Evolutionary conservation across 2,888 invertebrate species (phyloP).

Genomic region (Troides aeacus): DNA sequence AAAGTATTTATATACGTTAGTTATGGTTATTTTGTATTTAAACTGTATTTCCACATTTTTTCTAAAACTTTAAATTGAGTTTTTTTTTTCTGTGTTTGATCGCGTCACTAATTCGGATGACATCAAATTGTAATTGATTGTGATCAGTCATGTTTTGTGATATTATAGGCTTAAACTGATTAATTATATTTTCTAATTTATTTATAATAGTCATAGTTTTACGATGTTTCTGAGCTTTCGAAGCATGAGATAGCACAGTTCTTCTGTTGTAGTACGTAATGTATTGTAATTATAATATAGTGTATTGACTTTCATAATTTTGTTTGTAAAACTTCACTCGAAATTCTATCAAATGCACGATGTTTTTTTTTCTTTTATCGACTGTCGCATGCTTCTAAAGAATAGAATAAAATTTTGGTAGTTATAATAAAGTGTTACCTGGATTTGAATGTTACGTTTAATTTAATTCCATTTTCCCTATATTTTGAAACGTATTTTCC

Average conservation of each 20-base stretch:
- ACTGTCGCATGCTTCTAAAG: slow-evolving; percentile 46
- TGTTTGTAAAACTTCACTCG: neutral
- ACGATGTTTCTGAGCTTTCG: slow-evolving; percentile 29
- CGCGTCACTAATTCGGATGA: slow-evolving; percentile 22
- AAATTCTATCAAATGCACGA: neutral
- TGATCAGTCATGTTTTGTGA: slow-evolving; percentile 70
- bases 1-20: neutral
- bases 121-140: slow-evolving; percentile 37
- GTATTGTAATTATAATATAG: neutral
- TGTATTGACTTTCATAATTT: slow-evolving; percentile 12
- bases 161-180: slow-evolving; percentile 61
- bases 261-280: neutral
- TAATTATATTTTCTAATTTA: slow-evolving; percentile 38
- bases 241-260: slow-evolving; percentile 20
- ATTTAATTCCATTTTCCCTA: slow-evolving; percentile 2
- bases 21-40: slow-evolving; percentile 6
- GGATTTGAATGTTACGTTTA: slow-evolving; percentile 36
- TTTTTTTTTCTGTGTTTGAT: slow-evolving; percentile 1
- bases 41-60: slow-evolving; percentile 18
- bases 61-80: neutral
- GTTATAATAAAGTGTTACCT: slow-evolving; percentile 68
- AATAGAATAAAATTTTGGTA: slow-evolving; percentile 48
- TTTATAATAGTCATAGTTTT: slow-evolving; percentile 29
- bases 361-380: neutral
- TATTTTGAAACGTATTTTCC: neutral